A percentile compares a stretch with the other conserved stretches of the same genome.
Conservation (phyloP, 2,113 vertebrate genomes). For the Nothoprocta pentlandii region DNA sequence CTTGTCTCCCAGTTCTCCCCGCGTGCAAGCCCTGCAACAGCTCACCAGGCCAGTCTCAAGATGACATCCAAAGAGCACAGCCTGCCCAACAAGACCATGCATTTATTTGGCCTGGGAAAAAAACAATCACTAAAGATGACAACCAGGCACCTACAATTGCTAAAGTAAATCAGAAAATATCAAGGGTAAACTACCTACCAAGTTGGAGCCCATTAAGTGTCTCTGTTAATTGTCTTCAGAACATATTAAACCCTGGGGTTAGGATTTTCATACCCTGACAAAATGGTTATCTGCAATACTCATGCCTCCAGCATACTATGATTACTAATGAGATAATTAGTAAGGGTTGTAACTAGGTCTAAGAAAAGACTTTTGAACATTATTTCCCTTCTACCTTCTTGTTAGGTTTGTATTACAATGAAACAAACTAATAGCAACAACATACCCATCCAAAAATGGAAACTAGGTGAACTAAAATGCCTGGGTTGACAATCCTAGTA, state of each 20-base stretch:
- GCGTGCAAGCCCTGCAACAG: not conserved
- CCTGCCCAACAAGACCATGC: not conserved
- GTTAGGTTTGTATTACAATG: not conserved
- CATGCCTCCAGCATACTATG: not conserved
- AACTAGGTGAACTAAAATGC: not conserved
- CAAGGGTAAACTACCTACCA: not conserved
- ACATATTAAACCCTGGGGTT: not conserved
- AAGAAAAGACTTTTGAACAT: not conserved
- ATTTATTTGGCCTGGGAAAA: not conserved
- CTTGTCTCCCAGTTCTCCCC: not conserved
- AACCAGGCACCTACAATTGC: not conserved
- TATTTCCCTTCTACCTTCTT: not conserved
- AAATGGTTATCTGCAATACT: not conserved
- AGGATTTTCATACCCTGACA: not conserved
- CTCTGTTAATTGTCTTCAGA: not conserved
- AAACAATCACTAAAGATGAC: not conserved
- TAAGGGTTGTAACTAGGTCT: not conserved
- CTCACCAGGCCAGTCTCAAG: not conserved
- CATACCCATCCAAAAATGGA: not conserved
- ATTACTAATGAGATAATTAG: not conserved
- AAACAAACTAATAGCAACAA: not conserved
- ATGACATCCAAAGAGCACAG: not conserved
- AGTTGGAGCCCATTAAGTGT: accelerated
- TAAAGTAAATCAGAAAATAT: not conserved
- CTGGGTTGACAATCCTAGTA: not conserved